A percentile compares a stretch with the other conserved stretches of the same genome.
Evolutionary conservation across 2,797 vertebrate genomes (phyloP).

Genomic region (Chrysocyon brachyurus): DNA sequence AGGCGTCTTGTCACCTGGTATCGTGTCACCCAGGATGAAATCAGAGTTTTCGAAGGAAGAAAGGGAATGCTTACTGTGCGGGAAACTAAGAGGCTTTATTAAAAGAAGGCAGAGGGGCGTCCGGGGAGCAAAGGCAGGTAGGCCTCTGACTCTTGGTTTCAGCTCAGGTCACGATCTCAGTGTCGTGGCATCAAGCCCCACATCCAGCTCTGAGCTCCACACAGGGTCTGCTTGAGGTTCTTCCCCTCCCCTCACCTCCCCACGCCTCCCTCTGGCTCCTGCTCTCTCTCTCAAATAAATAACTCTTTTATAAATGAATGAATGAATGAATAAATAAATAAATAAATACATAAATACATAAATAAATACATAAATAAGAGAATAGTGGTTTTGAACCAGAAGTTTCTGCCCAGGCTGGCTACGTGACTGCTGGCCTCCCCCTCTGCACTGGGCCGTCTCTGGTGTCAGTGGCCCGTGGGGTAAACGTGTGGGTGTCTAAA

Average conservation of each 20-base stretch:
- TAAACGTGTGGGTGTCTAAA: background rate
- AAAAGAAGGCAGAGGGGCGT: background rate
- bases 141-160: background rate
- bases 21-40: background rate
- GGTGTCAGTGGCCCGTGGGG: background rate
- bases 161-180: background rate
- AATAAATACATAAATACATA: background rate
- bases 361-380: background rate
- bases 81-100: background rate
- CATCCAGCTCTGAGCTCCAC: background rate
- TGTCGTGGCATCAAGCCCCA: background rate
- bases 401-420: background rate
- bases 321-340: background rate
- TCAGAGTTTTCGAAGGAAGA: background rate
- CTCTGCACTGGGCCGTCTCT: background rate
- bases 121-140: background rate
- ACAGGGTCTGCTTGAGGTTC: background rate
- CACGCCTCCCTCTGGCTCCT: background rate
- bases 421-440: background rate
- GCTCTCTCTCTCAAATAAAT: background rate
- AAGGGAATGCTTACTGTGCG: background rate
- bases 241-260: accelerated
- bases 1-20: too few relatives aligned
- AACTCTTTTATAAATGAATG: background rate
- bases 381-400: background rate